Evolutionary conservation across 1,140 invertebrate genomes (phyloP).

Genomic region (Bombus fervidus): DNA sequence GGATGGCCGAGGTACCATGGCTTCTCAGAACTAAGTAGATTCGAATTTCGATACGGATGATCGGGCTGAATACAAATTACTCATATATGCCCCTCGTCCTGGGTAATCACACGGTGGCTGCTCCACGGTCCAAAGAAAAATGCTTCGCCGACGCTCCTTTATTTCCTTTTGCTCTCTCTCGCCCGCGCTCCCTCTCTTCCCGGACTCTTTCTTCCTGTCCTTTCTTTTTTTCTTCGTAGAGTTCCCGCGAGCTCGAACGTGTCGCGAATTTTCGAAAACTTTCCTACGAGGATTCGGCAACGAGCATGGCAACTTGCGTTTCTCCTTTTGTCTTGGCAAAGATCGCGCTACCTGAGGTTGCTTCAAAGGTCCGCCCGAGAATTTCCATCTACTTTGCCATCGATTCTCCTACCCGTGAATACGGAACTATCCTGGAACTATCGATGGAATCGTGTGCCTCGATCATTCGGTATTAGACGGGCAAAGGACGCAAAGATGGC

Average conservation of each 20-base stretch:
- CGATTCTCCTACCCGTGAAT: neutral
- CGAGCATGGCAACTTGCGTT: neutral
- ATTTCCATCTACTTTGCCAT: neutral
- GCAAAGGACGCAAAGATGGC: slow-evolving; percentile 58
- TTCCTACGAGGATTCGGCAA: neutral
- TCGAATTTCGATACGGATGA: slow-evolving; percentile 84
- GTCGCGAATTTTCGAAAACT: slow-evolving; percentile 35
- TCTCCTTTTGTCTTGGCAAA: neutral
- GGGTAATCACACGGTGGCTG: slow-evolving; percentile 82
- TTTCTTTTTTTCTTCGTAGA: neutral
- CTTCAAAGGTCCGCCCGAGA: neutral
- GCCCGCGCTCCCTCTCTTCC: slow-evolving; percentile 21
- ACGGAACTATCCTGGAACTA: too few relatives aligned
- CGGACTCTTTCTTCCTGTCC: neutral
- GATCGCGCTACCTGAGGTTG: neutral
- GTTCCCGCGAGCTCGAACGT: slow-evolving; percentile 11
- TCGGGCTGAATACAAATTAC: slow-evolving; percentile 84
- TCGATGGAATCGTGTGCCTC: too few relatives aligned
- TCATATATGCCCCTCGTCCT: slow-evolving; percentile 80
- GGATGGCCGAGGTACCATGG: slow-evolving; percentile 61
- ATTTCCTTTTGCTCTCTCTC: slow-evolving; percentile 61
- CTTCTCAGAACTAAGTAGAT: slow-evolving; percentile 84
- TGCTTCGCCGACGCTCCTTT: slow-evolving; percentile 67
- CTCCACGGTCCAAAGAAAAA: slow-evolving; percentile 78
- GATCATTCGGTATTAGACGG: too few relatives aligned